Evolutionary conservation across 2,797 vertebrate genomes (phyloP), one percentile per base, ranked within the genome.

Genomic region (Botia kubotai): DNA sequence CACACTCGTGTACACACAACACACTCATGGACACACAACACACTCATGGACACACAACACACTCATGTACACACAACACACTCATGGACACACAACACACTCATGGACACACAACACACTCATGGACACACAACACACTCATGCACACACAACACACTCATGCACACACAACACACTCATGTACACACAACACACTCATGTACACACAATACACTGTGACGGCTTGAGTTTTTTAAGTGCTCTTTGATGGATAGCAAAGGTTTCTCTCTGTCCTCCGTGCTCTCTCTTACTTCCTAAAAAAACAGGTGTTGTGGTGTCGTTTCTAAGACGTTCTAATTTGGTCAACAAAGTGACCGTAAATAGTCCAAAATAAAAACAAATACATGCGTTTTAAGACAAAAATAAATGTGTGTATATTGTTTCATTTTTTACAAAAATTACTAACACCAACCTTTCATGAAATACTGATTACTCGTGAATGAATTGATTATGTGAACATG

Each of bases 251-350:
- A 71, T 39, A 26, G 26, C n/a, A 72, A 79, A 50, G 72, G 36
- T 72, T 62, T 62, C 23, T 62, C 23, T 16, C 3, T 6, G 26
- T 63, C 29, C 19, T 75, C 36, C 72, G 29, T 26, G 29, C 62
- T 43, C 12, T 48, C 68, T 14, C 68, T 46, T 26, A 46, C 62
- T 72, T 76, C 67, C 57, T 33, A 23, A 67, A 4, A 57, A 67
- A 84, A 81, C 73, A 72, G 72, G n/a, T n/a, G n/a, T 81, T 63
- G 58, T 29, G 11, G 79, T 60, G 33, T 43, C 43, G 13, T 79
- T 67, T 17, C 68, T 43, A 77, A 80, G 62, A 46, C n/a, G 0
- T 53, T 55, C 55, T 76, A 71, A 70, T 76, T 80, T 67, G 67
- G 48, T 67, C 82, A 72, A 60, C 60, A 83, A 83, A 71, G 67